Evolutionary conservation across 2,797 vertebrate species (phyloP), one percentile per base, ranked within the genome.

Genomic region (Novumbra hubbsi): DNA sequence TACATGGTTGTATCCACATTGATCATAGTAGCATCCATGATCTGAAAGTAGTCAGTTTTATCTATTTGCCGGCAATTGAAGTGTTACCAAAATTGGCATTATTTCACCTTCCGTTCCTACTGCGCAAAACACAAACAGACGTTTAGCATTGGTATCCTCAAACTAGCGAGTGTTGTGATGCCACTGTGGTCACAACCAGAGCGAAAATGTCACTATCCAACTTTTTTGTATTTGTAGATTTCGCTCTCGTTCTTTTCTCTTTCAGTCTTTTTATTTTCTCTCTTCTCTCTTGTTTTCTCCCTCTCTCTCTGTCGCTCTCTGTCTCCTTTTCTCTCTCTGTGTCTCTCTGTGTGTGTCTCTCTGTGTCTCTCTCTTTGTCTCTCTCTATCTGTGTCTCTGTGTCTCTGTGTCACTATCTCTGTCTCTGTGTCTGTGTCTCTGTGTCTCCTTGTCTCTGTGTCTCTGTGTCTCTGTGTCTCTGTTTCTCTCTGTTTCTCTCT

Each of bases 401-500:
- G 5, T 62, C 21, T 27, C 57, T 62, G n/a, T 27, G 0, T 62
- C 57, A 12, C 4, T 27, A 1, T 27, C 57, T 60, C 55, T n/a
- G n/a, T 24, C 55, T 60, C 55, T 11, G 1, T 60, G 5, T 9
- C 1, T 15, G 19, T 9, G 9, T 63, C 60, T 63, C 60, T 14
- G n/a, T 28, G 21, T 28, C 60, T 63, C 60, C 9, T 2, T 63
- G 7, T 2, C 60, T 24, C 24, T 63, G 9, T 63, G n/a, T 11
- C 60, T 15, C 21, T 63, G 21, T 62, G 0, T 62, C 15, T 62
- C 19, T 62, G 0, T 17, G 1, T 24, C 1, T 5, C n/a, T 6
- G 8, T 74, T 41, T 48, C 50, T 74, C 50, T 74, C 65, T 73
- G 28, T 32, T 21, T 66, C 21, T 71, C 62, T 74, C 32, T 34